Conservation (phyloP, 2,888 invertebrate species). For the Lamellibrachia satsuma region DNA sequence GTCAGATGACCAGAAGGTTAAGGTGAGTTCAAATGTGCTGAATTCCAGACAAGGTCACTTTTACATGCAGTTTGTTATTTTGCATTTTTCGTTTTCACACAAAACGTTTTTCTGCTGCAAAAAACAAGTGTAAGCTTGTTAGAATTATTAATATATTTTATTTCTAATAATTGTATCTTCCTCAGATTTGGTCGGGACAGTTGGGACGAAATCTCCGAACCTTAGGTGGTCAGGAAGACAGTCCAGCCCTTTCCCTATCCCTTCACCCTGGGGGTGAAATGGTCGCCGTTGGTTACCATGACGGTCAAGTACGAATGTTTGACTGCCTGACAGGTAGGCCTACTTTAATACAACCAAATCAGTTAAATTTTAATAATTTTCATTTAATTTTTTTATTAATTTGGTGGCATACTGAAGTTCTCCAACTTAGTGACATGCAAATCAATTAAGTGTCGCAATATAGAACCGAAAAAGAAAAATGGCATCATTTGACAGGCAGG, state of each 20-base stretch:
- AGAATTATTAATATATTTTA: not conserved
- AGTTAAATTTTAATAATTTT: not conserved
- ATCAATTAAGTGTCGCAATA: too few relatives aligned
- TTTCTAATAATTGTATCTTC: not conserved
- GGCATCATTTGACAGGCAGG: too few relatives aligned
- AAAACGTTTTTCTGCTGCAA: not conserved
- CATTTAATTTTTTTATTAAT: too few relatives aligned
- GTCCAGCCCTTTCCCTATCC: conserved; percentile 47
- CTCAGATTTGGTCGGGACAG: conserved; percentile 62
- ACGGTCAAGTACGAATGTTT: conserved; percentile 52
- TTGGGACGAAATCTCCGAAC: conserved; percentile 52
- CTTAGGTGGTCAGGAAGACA: conserved; percentile 38
- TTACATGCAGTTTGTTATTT: not conserved
- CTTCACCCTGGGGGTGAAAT: conserved; percentile 48
- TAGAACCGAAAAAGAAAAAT: too few relatives aligned
- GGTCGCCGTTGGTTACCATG: conserved; percentile 60
- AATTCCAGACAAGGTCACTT: not conserved
- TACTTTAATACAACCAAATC: not conserved
- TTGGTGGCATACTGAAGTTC: not conserved
- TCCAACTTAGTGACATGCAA: too few relatives aligned
- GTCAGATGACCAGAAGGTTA: conserved; percentile 62
- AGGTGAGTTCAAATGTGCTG: conserved; percentile 47
- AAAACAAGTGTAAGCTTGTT: not conserved
- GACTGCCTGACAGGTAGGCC: conserved; percentile 52
- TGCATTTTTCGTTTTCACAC: not conserved